Percentiles rank a stretch among this genome's conserved stretches.
These are phyloP conservation scores for Danio rerio DNA, from an alignment of 2,113 vertebrate species.

Conservation along the genomic window GRCz12tu NC_133184.1:52770501-52771000, in stretches of 20 bases:
- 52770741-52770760: slow-evolving; percentile 92
- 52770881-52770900: slow-evolving; percentile 98
- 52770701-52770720: slow-evolving; percentile 98
- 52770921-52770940: slow-evolving; percentile 95
- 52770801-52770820: slow-evolving; percentile 99
- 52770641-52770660: slow-evolving; percentile 80
- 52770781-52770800: slow-evolving; percentile 99
- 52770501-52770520: slow-evolving; percentile 63
- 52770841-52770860: slow-evolving; percentile 99
- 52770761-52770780: slow-evolving; percentile 98
- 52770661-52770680: slow-evolving; percentile 78
- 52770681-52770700: slow-evolving; percentile 76
- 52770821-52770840: slow-evolving; percentile 99
- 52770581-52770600: slow-evolving; percentile 80
- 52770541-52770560: slow-evolving; percentile 72
- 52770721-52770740: slow-evolving; percentile 98
- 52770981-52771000: slow-evolving; percentile 99
- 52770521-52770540: slow-evolving; percentile 60
- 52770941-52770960: slow-evolving; percentile 99
- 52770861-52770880: slow-evolving; percentile 99
- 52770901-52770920: slow-evolving; percentile 99
- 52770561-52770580: slow-evolving; percentile 74
- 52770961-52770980: slow-evolving; percentile 99
- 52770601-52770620: slow-evolving; percentile 74
- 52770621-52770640: slow-evolving; percentile 82